Conservation (phyloP, 2,797 vertebrate species). For the Eulemur coronatus region DNA sequence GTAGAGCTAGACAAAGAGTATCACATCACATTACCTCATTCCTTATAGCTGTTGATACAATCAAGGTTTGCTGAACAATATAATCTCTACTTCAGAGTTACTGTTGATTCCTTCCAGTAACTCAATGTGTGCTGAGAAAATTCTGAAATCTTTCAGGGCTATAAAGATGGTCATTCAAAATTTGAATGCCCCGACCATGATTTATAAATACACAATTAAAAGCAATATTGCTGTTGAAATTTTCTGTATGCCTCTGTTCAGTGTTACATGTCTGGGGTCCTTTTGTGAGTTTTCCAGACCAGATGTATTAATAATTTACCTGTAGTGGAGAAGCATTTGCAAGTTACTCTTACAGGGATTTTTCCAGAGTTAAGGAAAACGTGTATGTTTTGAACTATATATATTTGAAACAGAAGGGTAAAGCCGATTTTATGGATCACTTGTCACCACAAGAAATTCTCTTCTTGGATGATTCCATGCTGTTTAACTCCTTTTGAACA, state of each 20-base stretch:
- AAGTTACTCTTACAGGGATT: slow-evolving; percentile 5
- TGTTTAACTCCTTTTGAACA: slow-evolving; percentile 49
- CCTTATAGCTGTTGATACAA: slow-evolving; percentile 9
- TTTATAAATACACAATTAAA: slow-evolving; percentile 17
- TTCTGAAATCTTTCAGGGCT: slow-evolving; percentile 4
- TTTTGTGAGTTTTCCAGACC: slow-evolving; percentile 13
- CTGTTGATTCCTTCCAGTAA: slow-evolving; percentile 25
- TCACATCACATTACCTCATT: neutral
- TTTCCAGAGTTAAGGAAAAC: slow-evolving; percentile 1
- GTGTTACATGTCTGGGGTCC: neutral
- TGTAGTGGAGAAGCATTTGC: neutral
- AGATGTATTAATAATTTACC: neutral
- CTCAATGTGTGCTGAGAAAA: neutral
- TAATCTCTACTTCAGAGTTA: slow-evolving; percentile 42
- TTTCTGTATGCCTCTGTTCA: neutral
- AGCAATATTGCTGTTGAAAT: neutral
- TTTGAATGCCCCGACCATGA: neutral
- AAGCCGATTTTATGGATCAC: slow-evolving; percentile 39
- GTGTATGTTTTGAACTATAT: neutral
- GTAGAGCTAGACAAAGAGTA: neutral
- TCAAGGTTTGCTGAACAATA: neutral
- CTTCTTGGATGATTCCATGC: neutral
- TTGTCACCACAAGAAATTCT: slow-evolving; percentile 45
- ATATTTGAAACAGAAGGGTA: slow-evolving; percentile 36
- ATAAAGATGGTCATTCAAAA: neutral